These are phyloP conservation scores for Dendrolimus pini DNA, from an alignment of 2,888 invertebrate species.

Conservation along the genomic window DNA sequence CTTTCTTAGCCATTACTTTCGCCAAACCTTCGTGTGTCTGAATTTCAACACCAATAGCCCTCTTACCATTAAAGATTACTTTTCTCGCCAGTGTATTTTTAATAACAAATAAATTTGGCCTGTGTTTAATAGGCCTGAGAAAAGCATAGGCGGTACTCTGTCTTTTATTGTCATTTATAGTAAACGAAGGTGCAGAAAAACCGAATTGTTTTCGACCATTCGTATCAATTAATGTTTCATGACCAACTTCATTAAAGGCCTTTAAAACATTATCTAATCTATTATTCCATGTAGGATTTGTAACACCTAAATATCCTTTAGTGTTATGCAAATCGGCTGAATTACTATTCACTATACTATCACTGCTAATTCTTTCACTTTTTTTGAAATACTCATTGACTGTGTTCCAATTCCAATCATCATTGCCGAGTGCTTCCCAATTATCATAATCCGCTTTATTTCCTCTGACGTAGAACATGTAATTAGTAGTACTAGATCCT, in stretches of 20 bases:
- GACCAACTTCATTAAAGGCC: slow-evolving; percentile 36
- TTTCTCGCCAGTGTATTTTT: slow-evolving; percentile 34
- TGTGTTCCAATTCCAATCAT: slow-evolving; percentile 42
- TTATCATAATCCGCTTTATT: slow-evolving; percentile 78
- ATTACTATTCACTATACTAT: slow-evolving; percentile 27
- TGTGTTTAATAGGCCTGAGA: slow-evolving; percentile 23
- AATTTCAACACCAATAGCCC: slow-evolving; percentile 34
- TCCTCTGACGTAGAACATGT: slow-evolving; percentile 80
- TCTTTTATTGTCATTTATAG: slow-evolving; percentile 25
- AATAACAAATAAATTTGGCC: slow-evolving; percentile 32
- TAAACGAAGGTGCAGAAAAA: slow-evolving; percentile 26
- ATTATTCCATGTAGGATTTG: slow-evolving; percentile 37
- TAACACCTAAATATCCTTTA: slow-evolving; percentile 33
- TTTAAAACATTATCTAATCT: slow-evolving; percentile 41
- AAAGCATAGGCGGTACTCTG: slow-evolving; percentile 34
- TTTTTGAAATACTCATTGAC: slow-evolving; percentile 40
- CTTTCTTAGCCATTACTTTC: slow-evolving; percentile 26
- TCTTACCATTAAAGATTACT: slow-evolving; percentile 27
- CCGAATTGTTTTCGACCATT: slow-evolving; percentile 34
- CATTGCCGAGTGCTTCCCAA: slow-evolving; percentile 74
- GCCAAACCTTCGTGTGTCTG: slow-evolving; percentile 18
- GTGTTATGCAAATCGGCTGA: slow-evolving; percentile 34
- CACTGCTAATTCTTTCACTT: slow-evolving; percentile 29
- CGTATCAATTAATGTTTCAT: slow-evolving; percentile 25
- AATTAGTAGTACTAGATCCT: slow-evolving; percentile 80